Percentiles rank a stretch among this genome's conserved stretches.
Conservation (phyloP, 1,140 invertebrate genomes). For the Solenopsis invicta region DNA sequence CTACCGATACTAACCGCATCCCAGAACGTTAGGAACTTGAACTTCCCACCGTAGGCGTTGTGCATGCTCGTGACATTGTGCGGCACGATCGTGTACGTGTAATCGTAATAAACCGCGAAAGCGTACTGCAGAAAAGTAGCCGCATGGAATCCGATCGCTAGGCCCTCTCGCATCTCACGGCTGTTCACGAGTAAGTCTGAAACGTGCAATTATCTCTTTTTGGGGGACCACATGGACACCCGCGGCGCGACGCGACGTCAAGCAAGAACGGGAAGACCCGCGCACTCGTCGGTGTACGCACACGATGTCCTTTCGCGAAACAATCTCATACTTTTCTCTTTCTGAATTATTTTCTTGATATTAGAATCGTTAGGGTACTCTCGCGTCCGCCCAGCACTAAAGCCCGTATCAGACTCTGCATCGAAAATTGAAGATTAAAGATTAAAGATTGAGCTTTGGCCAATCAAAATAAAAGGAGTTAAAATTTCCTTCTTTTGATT, state of each 20-base stretch:
- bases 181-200: constrained; percentile 48
- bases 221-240: not conserved
- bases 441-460: too few relatives aligned
- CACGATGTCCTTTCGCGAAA: not conserved
- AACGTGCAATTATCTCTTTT: constrained; percentile 44
- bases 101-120: constrained; percentile 92
- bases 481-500: too few relatives aligned
- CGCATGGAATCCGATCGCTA: constrained; percentile 89
- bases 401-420: too few relatives aligned
- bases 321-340: not conserved
- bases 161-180: constrained; percentile 79
- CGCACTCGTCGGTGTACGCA: not conserved
- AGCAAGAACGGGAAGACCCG: constrained; percentile 2
- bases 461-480: too few relatives aligned
- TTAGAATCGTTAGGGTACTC: not conserved
- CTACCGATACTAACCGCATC: constrained; percentile 91
- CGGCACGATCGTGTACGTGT: constrained; percentile 90
- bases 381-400: not conserved
- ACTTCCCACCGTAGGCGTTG: constrained; percentile 90
- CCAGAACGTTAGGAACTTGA: constrained; percentile 95
- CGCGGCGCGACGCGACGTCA: not conserved
- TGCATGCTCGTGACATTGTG: constrained; percentile 83
- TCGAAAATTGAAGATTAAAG: too few relatives aligned
- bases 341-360: not conserved
- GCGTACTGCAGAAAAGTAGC: constrained; percentile 90